These are phyloP conservation scores for Pogonocherus hispidulus DNA, from an alignment of 2,888 invertebrate species.

Conservation along the genomic window DNA sequence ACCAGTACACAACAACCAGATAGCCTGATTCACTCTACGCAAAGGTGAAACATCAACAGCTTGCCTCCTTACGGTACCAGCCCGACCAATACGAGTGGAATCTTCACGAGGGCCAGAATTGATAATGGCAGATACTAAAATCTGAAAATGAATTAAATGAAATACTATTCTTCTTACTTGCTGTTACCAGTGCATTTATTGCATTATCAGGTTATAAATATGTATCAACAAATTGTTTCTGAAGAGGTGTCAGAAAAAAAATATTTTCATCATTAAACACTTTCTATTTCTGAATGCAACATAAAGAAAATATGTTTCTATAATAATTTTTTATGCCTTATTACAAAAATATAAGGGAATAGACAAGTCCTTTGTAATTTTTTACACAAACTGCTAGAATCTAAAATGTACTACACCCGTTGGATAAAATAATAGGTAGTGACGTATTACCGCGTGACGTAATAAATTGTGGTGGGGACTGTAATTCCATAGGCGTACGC, in stretches of 20 bases:
- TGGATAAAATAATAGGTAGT: too few relatives aligned
- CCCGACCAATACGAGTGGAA: conserved; percentile 99
- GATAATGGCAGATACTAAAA: conserved; percentile 97
- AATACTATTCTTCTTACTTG: neutral
- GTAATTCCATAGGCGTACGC: too few relatives aligned
- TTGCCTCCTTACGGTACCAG: conserved; percentile 99
- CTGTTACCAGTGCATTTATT: neutral
- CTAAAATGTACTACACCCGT: too few relatives aligned
- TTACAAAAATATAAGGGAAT: too few relatives aligned
- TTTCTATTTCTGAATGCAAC: too few relatives aligned
- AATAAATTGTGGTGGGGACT: too few relatives aligned
- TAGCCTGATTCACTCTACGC: conserved; percentile 98
- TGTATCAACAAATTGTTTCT: conserved; percentile 56
- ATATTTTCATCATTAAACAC: conserved; percentile 52
- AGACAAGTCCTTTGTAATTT: too few relatives aligned
- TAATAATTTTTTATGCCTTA: too few relatives aligned
- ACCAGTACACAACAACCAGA: conserved; percentile 99
- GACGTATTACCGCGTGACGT: too few relatives aligned
- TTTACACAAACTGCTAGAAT: too few relatives aligned
- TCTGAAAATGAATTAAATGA: conserved; percentile 70
- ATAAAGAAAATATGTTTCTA: too few relatives aligned
- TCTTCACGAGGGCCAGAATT: conserved; percentile 99
- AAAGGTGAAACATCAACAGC: conserved; percentile 99
- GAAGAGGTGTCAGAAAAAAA: conserved; percentile 67
- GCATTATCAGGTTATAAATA: conserved; percentile 39